Evolutionary conservation across 1,140 invertebrate species (phyloP).

Genomic region (Paraescarpia echinospica): DNA sequence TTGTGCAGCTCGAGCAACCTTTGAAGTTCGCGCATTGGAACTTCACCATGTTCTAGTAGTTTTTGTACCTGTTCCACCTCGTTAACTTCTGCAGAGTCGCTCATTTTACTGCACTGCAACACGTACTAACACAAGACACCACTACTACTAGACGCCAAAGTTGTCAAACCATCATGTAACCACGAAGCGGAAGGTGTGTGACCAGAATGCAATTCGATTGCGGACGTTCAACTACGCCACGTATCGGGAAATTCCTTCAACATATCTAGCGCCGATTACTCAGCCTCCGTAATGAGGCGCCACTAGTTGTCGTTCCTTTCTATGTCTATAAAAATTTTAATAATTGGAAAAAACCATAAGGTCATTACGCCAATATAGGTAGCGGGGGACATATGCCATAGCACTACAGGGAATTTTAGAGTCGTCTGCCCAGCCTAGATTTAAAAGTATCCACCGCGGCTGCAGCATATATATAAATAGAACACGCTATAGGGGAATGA

Average conservation of each 20-base stretch:
- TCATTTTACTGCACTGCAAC: neutral
- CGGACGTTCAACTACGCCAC: neutral
- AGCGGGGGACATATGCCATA: too few species aligned
- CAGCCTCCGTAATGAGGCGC: neutral
- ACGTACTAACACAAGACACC: neutral
- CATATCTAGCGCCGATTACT: neutral
- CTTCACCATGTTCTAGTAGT: neutral
- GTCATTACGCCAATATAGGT: too few species aligned
- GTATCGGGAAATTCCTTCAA: neutral
- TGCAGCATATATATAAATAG: too few species aligned
- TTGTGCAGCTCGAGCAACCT: neutral
- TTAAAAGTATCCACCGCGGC: too few species aligned
- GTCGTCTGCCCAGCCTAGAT: too few species aligned
- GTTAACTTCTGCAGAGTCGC: neutral
- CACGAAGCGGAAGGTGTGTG: neutral
- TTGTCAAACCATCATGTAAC: neutral
- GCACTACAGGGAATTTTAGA: too few species aligned
- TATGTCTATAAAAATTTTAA: too few species aligned
- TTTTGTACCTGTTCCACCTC: neutral
- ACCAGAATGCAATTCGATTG: neutral
- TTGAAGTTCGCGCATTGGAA: neutral
- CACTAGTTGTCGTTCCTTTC: neutral
- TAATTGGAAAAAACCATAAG: too few species aligned
- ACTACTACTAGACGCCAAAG: too few species aligned
- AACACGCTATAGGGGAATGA: too few species aligned